phyloP scores from a whole-genome alignment of 2,888 invertebrate genomes.

The Cecidostiba fungosa region DNA sequence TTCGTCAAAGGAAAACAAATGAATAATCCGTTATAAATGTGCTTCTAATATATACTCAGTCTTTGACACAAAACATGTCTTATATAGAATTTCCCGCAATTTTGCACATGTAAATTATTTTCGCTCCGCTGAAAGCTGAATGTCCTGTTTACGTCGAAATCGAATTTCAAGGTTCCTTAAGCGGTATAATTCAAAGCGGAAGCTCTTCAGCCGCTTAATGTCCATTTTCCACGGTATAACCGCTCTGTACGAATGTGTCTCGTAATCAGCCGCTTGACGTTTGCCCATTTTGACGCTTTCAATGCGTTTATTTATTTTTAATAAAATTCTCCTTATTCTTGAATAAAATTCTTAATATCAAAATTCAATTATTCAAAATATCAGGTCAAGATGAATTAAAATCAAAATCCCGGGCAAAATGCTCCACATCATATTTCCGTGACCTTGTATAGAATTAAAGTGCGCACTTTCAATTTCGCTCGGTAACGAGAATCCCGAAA shows the following conservation, averaged over 20 bases:
- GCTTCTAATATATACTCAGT: not conserved
- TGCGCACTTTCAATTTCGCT: not conserved
- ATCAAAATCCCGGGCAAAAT: not conserved
- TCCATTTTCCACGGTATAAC: not conserved
- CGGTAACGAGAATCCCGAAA: not conserved
- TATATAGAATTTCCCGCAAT: not conserved
- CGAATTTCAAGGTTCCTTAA: conserved; percentile 14
- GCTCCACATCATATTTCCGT: not conserved
- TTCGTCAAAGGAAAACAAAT: conserved; percentile 2
- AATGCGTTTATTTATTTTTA: not conserved
- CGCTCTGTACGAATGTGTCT: no score
- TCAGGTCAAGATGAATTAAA: no score
- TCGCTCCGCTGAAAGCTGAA: conserved; percentile 10
- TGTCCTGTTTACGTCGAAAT: conserved; percentile 13
- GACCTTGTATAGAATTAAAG: no score
- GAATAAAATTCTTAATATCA: no score
- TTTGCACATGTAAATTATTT: conserved; percentile 19
- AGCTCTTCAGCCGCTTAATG: not conserved
- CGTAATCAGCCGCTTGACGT: not conserved
- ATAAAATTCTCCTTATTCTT: no score
- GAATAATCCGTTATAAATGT: conserved; percentile 5
- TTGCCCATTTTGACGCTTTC: not conserved
- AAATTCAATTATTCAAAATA: no score
- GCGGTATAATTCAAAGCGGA: conserved; percentile 9
- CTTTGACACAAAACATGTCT: conserved; percentile 16